phyloP scores from a whole-genome alignment of 2,888 invertebrate species.

The Caenorhabditis parvicauda region DNA sequence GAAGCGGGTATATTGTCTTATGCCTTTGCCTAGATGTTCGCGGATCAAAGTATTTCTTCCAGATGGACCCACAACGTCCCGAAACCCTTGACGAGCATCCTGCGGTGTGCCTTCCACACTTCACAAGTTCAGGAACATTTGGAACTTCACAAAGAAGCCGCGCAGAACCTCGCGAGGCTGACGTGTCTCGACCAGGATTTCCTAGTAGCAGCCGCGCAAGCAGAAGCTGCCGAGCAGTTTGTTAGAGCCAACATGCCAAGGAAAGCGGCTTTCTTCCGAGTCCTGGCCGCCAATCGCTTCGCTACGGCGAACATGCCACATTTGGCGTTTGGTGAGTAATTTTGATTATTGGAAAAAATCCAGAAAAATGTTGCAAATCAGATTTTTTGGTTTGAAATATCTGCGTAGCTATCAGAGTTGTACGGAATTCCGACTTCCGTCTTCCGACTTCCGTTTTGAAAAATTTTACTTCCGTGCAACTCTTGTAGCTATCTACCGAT shows the following conservation, averaged over 20 bases:
- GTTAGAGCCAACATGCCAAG: conserved; percentile 78
- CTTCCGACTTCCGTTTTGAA: too few species aligned
- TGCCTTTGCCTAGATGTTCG: too few species aligned
- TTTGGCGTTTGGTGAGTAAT: conserved; percentile 34
- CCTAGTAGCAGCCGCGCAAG: conserved; percentile 69
- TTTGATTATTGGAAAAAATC: too few species aligned
- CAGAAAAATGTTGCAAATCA: too few species aligned
- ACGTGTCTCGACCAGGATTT: conserved; percentile 78
- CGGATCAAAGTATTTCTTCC: neutral
- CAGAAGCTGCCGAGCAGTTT: conserved; percentile 75
- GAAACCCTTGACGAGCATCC: conserved; percentile 10
- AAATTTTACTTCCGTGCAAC: too few species aligned
- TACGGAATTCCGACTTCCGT: too few species aligned
- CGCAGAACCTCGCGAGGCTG: conserved; percentile 38
- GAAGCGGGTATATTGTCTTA: too few species aligned
- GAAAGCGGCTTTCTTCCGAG: conserved; percentile 73
- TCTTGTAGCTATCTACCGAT: neutral
- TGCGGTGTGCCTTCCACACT: conserved; percentile 29
- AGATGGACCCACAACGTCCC: neutral
- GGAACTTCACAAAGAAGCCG: conserved; percentile 84
- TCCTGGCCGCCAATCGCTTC: conserved; percentile 84
- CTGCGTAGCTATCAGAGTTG: too few species aligned
- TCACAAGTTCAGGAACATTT: conserved; percentile 71
- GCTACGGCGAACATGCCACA: conserved; percentile 28
- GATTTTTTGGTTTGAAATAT: too few species aligned